Percentiles rank a stretch among this genome's conserved stretches.
These are phyloP conservation scores for Pseudomyrmex flavicornis DNA, from an alignment of 1,140 invertebrate species.

Conservation along the genomic window DNA sequence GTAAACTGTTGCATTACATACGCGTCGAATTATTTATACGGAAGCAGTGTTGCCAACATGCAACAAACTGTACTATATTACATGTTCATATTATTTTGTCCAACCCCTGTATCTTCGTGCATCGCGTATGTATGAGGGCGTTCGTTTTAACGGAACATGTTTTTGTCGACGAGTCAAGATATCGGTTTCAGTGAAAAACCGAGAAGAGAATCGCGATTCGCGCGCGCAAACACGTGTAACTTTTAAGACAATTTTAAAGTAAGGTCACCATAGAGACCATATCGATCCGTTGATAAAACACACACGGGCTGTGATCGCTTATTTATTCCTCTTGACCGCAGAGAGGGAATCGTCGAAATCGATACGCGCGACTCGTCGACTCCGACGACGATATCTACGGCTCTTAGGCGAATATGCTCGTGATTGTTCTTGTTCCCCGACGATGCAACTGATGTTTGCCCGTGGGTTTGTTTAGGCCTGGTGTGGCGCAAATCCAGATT, in stretches of 20 bases:
- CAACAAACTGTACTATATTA: no score
- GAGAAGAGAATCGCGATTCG: neutral
- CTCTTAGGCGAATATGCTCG: neutral
- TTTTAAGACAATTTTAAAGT: no score
- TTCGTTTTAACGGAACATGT: no score
- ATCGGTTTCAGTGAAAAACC: neutral
- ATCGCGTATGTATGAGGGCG: no score
- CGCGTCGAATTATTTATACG: no score
- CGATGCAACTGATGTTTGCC: neutral
- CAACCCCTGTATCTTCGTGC: no score
- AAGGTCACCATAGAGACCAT: neutral
- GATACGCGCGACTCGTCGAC: slow-evolving; percentile 7
- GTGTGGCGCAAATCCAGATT: slow-evolving; percentile 20
- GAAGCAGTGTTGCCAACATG: no score
- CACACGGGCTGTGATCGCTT: slow-evolving; percentile 17
- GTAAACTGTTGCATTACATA: no score
- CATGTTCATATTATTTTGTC: no score
- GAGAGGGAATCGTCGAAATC: slow-evolving; percentile 1
- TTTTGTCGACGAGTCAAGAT: no score
- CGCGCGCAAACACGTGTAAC: neutral
- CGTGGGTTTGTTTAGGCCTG: neutral
- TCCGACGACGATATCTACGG: no score
- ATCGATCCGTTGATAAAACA: slow-evolving; percentile 36
- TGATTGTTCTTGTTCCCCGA: slow-evolving; percentile 8
- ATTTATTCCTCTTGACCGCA: slow-evolving; percentile 34